phyloP scores from a whole-genome alignment of 2,113 vertebrate species.

The Dicerorhinus sumatrensis region DNA sequence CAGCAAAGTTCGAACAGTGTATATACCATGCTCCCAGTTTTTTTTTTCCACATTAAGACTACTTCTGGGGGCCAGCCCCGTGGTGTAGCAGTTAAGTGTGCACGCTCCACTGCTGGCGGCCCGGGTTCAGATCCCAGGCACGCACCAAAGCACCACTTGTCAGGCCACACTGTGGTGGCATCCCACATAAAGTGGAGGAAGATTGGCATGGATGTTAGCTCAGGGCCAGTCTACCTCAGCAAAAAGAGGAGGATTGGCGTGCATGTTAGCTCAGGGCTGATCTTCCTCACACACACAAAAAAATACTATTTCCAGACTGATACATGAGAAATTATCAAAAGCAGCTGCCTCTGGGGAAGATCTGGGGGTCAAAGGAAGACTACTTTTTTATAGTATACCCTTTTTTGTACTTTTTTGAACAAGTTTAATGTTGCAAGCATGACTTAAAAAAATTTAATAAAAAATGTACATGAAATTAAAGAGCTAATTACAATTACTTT shows the following conservation, averaged over 20 bases:
- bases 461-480: slow-evolving; percentile 7
- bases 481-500: background rate
- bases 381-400: background rate
- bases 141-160: no score
- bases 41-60: background rate
- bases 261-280: no score
- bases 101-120: no score
- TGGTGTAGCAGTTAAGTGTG: no score
- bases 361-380: background rate
- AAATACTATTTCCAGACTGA: background rate
- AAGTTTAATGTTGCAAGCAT: background rate
- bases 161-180: no score
- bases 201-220: no score
- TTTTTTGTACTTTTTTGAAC: background rate
- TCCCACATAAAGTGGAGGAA: no score
- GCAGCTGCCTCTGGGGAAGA: background rate
- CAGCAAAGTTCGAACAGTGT: background rate
- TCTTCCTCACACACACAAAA: no score
- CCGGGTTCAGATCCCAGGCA: no score
- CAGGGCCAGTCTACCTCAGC: no score
- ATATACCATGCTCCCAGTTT: background rate
- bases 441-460: slow-evolving; percentile 1
- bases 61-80: no score
- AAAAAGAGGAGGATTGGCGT: no score
- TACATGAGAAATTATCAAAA: background rate